phyloP scores from a whole-genome alignment of 2,797 vertebrate genomes.

The Carcharodon carcharias region DNA sequence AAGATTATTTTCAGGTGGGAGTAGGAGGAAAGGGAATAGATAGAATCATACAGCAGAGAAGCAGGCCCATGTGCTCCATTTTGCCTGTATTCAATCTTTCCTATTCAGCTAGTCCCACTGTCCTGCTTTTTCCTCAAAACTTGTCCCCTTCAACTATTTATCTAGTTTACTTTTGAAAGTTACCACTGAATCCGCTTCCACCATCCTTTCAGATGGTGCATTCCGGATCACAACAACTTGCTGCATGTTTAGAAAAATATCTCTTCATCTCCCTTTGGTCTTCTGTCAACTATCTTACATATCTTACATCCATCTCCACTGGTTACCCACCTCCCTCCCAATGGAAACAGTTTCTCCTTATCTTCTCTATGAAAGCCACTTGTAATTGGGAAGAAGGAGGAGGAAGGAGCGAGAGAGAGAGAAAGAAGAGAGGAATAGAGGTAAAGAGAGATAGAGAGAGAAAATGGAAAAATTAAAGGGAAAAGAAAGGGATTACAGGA shows the following conservation, averaged over 20 bases:
- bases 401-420: background rate
- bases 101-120: background rate
- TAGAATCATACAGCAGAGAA: background rate
- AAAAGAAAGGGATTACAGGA: background rate
- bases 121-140: background rate
- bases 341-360: background rate
- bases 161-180: background rate
- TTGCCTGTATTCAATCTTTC: background rate
- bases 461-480: background rate
- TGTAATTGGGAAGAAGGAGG: background rate
- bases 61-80: background rate
- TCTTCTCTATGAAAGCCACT: background rate
- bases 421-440: background rate
- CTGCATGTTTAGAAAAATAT: background rate
- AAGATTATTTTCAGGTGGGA: background rate
- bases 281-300: background rate
- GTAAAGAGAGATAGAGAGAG: background rate
- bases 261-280: background rate
- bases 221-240: background rate
- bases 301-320: background rate
- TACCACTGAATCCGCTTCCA: background rate
- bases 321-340: background rate
- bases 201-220: background rate
- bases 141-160: background rate
- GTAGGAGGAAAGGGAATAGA: background rate